Conservation (phyloP, 2,797 vertebrate species). For the Dermochelys coriacea region DNA sequence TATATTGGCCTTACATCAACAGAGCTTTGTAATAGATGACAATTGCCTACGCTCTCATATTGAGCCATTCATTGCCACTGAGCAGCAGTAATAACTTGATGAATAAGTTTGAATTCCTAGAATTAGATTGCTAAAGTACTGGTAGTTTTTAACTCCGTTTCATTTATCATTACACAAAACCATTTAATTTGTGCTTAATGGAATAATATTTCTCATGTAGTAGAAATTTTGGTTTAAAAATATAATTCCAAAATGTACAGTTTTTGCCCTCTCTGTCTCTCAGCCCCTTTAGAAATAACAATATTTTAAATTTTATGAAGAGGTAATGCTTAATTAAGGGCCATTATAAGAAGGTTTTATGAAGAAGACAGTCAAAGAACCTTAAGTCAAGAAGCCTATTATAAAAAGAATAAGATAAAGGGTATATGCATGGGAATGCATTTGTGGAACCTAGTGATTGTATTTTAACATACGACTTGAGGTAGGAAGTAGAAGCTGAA, state of each 20-base stretch:
- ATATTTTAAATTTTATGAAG: not conserved
- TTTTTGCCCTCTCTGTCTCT: not conserved
- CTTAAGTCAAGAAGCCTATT: not conserved
- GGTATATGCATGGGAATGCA: not conserved
- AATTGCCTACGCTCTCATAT: not conserved
- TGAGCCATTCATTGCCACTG: slow-evolving; percentile 42
- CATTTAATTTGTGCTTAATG: not conserved
- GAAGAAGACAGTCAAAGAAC: not conserved
- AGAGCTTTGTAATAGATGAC: not conserved
- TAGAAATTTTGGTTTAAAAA: not conserved
- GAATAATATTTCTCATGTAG: not conserved
- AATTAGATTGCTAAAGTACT: not conserved
- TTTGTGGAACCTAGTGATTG: not conserved
- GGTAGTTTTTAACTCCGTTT: not conserved
- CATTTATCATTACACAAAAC: not conserved
- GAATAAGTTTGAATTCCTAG: not conserved
- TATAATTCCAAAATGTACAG: fast-evolving
- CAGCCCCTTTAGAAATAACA: not conserved
- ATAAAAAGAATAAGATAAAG: not conserved
- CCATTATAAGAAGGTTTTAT: not conserved
- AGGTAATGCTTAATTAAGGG: not conserved
- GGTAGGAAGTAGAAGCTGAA: not conserved
- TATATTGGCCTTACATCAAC: not conserved
- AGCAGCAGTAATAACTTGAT: slow-evolving; percentile 65
- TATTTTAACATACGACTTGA: not conserved